These are phyloP conservation scores for Balearica regulorum DNA, from an alignment of 2,797 vertebrate genomes.

Conservation along the genomic window DNA sequence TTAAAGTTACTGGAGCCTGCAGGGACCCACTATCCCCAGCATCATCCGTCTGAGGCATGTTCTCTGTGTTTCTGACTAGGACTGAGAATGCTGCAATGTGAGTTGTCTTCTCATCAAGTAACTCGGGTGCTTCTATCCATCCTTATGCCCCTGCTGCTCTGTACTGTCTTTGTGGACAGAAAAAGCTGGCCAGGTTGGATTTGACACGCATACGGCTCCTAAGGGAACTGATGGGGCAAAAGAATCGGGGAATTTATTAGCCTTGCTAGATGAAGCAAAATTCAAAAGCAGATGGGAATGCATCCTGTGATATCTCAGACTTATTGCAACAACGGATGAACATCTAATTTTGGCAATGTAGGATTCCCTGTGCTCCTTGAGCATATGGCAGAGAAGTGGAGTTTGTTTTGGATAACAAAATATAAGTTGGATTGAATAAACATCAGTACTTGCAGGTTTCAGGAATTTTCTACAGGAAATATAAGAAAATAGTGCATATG, in stretches of 20 bases:
- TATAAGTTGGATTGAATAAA: not conserved
- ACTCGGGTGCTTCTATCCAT: accelerated
- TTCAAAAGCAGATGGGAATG: constrained; percentile 27
- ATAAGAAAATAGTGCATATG: not conserved
- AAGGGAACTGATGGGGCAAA: not conserved
- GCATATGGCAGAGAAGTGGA: constrained; percentile 33
- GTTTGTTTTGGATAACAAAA: constrained; percentile 21
- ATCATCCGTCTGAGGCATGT: accelerated
- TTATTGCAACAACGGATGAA: not conserved
- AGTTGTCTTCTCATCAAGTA: accelerated
- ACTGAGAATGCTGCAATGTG: not conserved
- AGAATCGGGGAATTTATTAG: not conserved
- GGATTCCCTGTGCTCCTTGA: constrained; percentile 43
- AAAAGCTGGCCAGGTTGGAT: not conserved
- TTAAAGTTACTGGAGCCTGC: not conserved
- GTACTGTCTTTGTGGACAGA: not conserved
- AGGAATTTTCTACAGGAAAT: not conserved
- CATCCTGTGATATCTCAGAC: constrained; percentile 1
- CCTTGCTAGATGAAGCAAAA: not conserved
- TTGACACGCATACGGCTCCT: accelerated
- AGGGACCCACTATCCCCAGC: not conserved
- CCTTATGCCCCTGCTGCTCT: not conserved
- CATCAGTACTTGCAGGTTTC: not conserved
- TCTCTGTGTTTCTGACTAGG: not conserved
- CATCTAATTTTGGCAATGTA: not conserved